These are phyloP conservation scores for Ianthella basta DNA, from an alignment of 37 sponge, comb jelly and placozoan genomes.

Conservation along the genomic window DNA sequence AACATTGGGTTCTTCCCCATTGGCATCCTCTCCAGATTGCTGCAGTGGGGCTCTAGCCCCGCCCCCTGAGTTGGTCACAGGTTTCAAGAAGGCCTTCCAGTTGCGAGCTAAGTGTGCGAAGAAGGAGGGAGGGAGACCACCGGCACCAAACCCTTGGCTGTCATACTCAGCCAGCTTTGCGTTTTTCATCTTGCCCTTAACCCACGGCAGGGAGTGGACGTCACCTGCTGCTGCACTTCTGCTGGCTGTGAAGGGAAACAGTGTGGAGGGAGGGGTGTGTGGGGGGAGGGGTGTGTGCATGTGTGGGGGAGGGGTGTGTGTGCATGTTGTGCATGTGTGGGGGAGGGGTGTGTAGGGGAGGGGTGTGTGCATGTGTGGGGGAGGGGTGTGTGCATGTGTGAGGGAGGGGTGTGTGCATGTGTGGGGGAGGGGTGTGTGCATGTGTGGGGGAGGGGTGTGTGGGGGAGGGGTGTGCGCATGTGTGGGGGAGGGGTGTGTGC, in stretches of 20 bases:
- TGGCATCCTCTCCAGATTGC: too few species aligned
- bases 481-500: too few species aligned
- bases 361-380: too few species aligned
- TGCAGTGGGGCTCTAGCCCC: background rate
- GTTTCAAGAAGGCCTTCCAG: slow-evolving; percentile 37
- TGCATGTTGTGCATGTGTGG: too few species aligned
- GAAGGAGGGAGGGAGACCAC: slow-evolving; percentile 55
- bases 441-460: too few species aligned
- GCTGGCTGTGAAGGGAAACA: background rate
- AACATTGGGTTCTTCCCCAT: too few species aligned
- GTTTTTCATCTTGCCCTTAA: background rate
- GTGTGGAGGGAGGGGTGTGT: background rate
- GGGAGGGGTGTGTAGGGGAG: too few species aligned
- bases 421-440: too few species aligned
- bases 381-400: too few species aligned
- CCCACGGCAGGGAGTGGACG: background rate
- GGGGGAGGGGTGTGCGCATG: too few species aligned
- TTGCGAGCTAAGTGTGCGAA: slow-evolving; percentile 61
- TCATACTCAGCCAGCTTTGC: background rate
- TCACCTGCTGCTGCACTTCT: background rate
- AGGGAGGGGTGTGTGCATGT: too few species aligned
- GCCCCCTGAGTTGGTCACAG: background rate
- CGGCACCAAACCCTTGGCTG: slow-evolving; percentile 70
- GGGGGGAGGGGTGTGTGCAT: slow-evolving; percentile 21
- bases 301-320: too few species aligned